These are phyloP conservation scores for Apus apus DNA, from an alignment of 2,113 vertebrate species.

Conservation along the genomic window DNA sequence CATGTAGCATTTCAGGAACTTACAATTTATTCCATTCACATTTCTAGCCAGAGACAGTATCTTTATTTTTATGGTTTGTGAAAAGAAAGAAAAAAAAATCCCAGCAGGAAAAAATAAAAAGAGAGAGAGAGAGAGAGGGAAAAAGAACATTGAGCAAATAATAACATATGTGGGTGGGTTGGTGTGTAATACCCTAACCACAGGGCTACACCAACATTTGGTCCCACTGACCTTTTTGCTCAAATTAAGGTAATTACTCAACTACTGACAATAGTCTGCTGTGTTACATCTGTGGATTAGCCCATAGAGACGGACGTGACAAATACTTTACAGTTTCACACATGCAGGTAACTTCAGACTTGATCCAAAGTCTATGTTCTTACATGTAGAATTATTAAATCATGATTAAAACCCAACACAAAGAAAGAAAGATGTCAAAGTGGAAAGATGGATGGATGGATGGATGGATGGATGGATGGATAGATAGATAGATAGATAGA, in stretches of 20 bases:
- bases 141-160: background rate
- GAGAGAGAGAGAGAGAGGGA: background rate
- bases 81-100: background rate
- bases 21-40: constrained; percentile 45
- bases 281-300: background rate
- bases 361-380: background rate
- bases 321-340: background rate
- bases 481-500: background rate
- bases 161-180: constrained; percentile 30
- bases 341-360: background rate
- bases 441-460: rapidly evolving
- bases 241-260: constrained; percentile 58
- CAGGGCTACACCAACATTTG: constrained; percentile 24
- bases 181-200: constrained; percentile 38
- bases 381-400: background rate
- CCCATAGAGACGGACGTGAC: background rate
- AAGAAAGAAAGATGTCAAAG: background rate
- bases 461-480: background rate
- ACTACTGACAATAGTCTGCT: background rate
- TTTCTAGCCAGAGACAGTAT: background rate
- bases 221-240: constrained; percentile 51
- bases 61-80: constrained; percentile 26
- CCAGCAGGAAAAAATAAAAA: background rate
- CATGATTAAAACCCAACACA: background rate
- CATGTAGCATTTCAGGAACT: constrained; percentile 50